phyloP scores from a whole-genome alignment of 2,888 invertebrate species.

The Drosophila multiciliata region DNA sequence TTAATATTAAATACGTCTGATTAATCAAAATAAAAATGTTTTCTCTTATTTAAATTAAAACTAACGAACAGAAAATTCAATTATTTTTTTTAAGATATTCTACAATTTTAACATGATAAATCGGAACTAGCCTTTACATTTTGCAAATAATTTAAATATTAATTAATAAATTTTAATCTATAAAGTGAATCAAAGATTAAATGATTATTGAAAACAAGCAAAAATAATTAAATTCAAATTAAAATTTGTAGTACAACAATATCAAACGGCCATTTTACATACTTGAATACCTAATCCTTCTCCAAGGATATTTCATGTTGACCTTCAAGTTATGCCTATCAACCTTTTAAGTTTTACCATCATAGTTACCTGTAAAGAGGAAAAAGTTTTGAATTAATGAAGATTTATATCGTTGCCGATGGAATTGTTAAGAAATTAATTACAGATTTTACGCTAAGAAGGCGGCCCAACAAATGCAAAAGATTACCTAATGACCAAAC shows the following conservation, averaged over 20 bases:
- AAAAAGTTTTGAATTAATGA: slow-evolving; percentile 67
- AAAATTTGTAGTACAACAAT: not conserved
- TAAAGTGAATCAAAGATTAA: not conserved
- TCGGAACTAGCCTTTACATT: not conserved
- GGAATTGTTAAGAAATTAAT: slow-evolving; percentile 67
- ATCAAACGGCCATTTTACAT: not conserved
- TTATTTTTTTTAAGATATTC: not conserved
- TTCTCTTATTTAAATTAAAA: not conserved
- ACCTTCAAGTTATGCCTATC: slow-evolving; percentile 29
- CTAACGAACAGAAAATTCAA: no score
- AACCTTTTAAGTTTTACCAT: slow-evolving; percentile 7
- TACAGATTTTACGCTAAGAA: slow-evolving; percentile 44
- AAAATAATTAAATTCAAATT: not conserved
- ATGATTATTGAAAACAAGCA: not conserved
- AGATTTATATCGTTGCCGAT: slow-evolving; percentile 61
- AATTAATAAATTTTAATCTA: not conserved
- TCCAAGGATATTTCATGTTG: slow-evolving; percentile 11
- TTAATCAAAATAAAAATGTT: not conserved
- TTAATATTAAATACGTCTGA: not conserved
- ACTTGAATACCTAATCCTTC: slow-evolving; percentile 11
- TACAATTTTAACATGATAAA: not conserved
- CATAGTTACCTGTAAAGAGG: slow-evolving; percentile 57
- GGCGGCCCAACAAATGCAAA: slow-evolving; percentile 19
- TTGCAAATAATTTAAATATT: not conserved
- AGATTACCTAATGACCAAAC: slow-evolving; percentile 42